These are phyloP conservation scores for Palythoa caribaeorum DNA, from an alignment of 92 coral and sea anemone genomes.

Conservation along the genomic window DNA sequence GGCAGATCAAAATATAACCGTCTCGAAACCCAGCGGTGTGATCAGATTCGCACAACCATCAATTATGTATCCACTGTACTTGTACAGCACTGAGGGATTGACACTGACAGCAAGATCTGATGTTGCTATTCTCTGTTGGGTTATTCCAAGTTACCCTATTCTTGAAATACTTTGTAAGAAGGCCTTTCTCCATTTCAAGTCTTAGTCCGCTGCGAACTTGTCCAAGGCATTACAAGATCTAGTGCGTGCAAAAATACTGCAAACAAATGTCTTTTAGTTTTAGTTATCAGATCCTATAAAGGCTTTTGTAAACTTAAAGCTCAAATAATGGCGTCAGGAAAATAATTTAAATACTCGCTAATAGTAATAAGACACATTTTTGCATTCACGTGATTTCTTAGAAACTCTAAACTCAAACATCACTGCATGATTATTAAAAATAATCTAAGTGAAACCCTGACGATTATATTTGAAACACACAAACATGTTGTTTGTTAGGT, in stretches of 20 bases:
- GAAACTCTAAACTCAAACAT: neutral
- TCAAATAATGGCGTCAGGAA: neutral
- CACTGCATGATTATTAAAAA: no score
- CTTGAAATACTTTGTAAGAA: constrained; percentile 73
- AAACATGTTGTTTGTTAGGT: neutral
- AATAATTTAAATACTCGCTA: neutral
- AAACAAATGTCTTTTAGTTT: no score
- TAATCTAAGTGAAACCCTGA: no score
- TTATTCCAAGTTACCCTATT: constrained; percentile 71
- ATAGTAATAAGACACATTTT: neutral
- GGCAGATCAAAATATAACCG: constrained; percentile 76
- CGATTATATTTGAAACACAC: neutral
- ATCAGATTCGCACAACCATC: constrained; percentile 20
- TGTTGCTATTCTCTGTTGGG: constrained; percentile 64
- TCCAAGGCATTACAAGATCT: constrained; percentile 59
- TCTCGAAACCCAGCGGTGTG: constrained; percentile 67
- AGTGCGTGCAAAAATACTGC: no score
- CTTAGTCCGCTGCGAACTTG: constrained; percentile 67
- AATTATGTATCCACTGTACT: constrained; percentile 35
- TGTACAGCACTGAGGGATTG: constrained; percentile 59
- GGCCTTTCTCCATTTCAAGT: constrained; percentile 66
- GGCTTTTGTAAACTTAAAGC: no score
- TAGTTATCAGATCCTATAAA: neutral
- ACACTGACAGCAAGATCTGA: constrained; percentile 70
- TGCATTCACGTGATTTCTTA: neutral